A percentile compares a stretch with the other conserved stretches of the same genome.
These are phyloP conservation scores for Gymnorhina tibicen DNA, from an alignment of 2,113 vertebrate species.

Conservation along the genomic window DNA sequence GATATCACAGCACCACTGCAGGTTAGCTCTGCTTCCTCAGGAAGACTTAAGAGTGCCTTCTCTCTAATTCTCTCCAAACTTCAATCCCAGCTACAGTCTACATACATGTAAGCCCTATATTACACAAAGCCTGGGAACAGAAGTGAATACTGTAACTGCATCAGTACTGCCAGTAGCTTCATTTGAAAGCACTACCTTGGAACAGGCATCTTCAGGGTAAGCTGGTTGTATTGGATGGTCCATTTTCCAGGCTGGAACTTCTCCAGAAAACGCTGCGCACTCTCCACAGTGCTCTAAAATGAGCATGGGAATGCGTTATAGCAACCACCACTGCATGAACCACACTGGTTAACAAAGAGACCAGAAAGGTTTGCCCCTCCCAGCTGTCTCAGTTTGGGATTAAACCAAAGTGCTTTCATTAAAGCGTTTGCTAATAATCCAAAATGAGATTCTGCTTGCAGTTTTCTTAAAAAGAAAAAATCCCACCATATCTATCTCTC, in stretches of 20 bases:
- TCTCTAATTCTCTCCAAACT: background rate
- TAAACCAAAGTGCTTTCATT: background rate
- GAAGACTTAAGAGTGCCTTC: background rate
- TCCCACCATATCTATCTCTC: background rate
- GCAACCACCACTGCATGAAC: background rate
- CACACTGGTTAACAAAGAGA: background rate
- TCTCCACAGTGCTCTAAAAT: slow-evolving; percentile 90
- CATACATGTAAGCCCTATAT: fast-evolving
- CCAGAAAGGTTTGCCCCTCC: background rate
- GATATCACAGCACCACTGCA: background rate
- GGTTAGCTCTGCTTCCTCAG: background rate
- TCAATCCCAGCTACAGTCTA: background rate
- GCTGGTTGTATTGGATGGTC: slow-evolving; percentile 83
- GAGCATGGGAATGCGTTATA: background rate
- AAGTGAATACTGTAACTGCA: background rate
- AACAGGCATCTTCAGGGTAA: slow-evolving; percentile 82
- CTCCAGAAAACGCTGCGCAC: slow-evolving; percentile 86
- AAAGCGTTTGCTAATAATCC: background rate
- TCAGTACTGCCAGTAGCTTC: background rate
- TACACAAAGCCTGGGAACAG: background rate
- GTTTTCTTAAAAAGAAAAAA: background rate
- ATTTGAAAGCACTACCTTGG: slow-evolving; percentile 80
- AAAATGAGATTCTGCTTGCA: background rate
- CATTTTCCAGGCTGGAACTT: slow-evolving; percentile 84
- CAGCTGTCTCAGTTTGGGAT: background rate